Conservation (phyloP, 2,113 vertebrate genomes). For the Mesembrinibis cayennensis region DNA sequence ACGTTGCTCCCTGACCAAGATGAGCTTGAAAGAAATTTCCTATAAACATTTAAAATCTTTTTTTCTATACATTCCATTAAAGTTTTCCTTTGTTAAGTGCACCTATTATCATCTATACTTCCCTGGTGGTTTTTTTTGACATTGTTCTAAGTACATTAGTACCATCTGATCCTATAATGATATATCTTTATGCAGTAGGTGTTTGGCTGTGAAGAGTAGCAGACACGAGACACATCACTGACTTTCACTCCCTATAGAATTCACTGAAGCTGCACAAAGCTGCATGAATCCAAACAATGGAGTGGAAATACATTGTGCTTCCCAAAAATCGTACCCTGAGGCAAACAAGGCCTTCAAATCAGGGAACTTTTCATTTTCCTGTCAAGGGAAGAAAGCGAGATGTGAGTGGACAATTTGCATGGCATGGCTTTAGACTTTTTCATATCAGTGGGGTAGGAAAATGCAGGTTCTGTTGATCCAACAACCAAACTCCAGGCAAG, state of each 20-base stretch:
- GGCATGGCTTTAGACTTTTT: neutral
- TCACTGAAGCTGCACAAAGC: neutral
- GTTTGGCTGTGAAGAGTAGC: neutral
- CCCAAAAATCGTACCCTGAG: neutral
- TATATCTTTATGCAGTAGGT: neutral
- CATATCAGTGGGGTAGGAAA: neutral
- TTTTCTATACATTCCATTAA: neutral
- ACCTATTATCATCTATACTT: neutral
- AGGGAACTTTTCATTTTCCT: neutral
- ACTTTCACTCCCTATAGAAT: neutral
- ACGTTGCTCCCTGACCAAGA: neutral
- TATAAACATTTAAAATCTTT: neutral
- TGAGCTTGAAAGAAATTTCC: neutral
- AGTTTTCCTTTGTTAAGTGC: neutral
- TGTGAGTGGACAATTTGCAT: rapidly evolving
- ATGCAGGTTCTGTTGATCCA: neutral
- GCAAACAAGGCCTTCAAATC: neutral
- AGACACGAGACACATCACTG: neutral
- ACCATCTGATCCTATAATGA: neutral
- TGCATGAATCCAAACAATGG: neutral
- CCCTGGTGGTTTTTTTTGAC: neutral
- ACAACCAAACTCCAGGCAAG: neutral
- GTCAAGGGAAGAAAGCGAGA: neutral
- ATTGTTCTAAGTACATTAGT: neutral
- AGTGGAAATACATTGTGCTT: neutral